These are phyloP conservation scores for Malurus leucopterus DNA, from an alignment of 2,797 vertebrate genomes.

Conservation along the genomic window DNA sequence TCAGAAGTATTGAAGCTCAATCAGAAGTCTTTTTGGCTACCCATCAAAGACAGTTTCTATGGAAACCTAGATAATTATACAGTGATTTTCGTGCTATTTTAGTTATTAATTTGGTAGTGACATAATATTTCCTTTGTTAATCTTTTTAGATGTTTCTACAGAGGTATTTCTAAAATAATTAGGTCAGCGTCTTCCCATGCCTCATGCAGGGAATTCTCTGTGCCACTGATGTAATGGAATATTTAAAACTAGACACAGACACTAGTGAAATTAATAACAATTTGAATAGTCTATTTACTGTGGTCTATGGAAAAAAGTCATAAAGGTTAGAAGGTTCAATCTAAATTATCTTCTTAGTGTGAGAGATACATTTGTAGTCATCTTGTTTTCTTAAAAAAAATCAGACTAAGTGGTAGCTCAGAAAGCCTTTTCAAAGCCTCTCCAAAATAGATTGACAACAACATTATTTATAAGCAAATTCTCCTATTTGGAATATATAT, in stretches of 20 bases:
- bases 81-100: conserved; percentile 36
- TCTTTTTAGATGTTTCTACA: conserved; percentile 34
- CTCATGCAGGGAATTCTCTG: background rate
- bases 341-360: background rate
- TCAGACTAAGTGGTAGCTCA: background rate
- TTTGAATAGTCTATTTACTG: background rate
- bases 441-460: background rate
- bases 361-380: background rate
- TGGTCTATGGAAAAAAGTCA: background rate
- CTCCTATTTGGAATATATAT: background rate
- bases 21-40: conserved; percentile 27
- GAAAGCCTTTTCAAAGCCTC: background rate
- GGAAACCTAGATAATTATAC: conserved; percentile 39
- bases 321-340: background rate
- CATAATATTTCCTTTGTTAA: conserved; percentile 56
- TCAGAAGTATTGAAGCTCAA: background rate
- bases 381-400: background rate
- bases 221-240: conserved; percentile 8
- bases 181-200: conserved; percentile 12
- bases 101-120: conserved; percentile 43
- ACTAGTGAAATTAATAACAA: background rate
- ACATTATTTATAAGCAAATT: background rate
- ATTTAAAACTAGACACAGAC: conserved; percentile 14
- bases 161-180: conserved; percentile 46
- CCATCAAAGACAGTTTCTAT: conserved; percentile 30